Base-by-base conservation (phyloP, 2,888 invertebrate genomes). In the Tubulanus polymorphus region DNA sequence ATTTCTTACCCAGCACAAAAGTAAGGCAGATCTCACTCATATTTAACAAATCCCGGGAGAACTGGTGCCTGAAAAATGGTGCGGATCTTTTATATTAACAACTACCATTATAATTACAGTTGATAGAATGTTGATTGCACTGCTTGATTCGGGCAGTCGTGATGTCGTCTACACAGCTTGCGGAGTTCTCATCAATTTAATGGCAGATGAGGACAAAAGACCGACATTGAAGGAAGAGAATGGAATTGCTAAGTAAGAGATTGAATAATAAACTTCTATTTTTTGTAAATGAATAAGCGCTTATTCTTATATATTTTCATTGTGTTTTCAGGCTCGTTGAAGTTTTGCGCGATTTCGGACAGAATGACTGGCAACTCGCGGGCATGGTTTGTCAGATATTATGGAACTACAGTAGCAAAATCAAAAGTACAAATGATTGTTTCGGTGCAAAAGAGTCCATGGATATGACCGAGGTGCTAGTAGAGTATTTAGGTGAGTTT, bases 161-260 rank as follows among this genome's bases (percentile, higher is more conserved):
- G 86, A 87, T 64, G 82, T 90, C 18, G 84, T 90, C 0, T 87
- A 87, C 72, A 87, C 90, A 5, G 86, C 89, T 1, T 87, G 88
- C 55, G 91, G 91, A 1, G 89, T 91, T 37, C 83, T 91, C 50
- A 90, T 91, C 23, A 91, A 91, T 81, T 84, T 91, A 67, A 85
- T 80, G 79, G 73, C 76, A 10, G 81, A 81, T 58, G 73, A 76
- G 53, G 77, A 79, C 25, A 78, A 77, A 37, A 61, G 80, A 54
- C 58, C 64, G 1, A 56, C 71, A 10, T 69, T 81, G 29, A 73
- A 72, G 55, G 62, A 66, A 28, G 74, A 77, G 58, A 74, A 73
- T 18, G 81, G 80, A n/a, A 71, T 81, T 50, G 65, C 66, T 56
- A 81, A 78, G 79, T 80, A 67, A 63, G 68, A 53, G n/a, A n/a